These are phyloP conservation scores for Tiphia femorata DNA, from an alignment of 2,888 invertebrate genomes.

Conservation along the genomic window DNA sequence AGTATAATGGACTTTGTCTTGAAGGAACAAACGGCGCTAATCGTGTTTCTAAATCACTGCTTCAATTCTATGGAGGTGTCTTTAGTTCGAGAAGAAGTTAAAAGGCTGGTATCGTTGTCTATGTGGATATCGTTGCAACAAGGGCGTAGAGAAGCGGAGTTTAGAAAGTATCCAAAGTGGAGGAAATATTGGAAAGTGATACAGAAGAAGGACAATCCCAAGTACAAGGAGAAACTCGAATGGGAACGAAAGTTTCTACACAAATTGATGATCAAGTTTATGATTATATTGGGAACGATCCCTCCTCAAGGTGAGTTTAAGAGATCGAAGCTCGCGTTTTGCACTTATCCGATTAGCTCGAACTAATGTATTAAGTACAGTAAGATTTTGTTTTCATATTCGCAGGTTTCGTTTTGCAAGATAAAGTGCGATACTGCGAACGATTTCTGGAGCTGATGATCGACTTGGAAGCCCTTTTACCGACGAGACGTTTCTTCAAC, in stretches of 20 bases:
- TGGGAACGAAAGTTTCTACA: conserved; percentile 92
- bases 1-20: conserved; percentile 68
- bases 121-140: conserved; percentile 94
- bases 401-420: conserved; percentile 61
- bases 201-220: conserved; percentile 85
- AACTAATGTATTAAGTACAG: conserved; percentile 1
- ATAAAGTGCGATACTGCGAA: conserved; percentile 87
- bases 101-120: conserved; percentile 92
- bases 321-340: too few species aligned
- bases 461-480: conserved; percentile 94
- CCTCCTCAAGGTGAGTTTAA: conserved; percentile 73
- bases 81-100: conserved; percentile 92
- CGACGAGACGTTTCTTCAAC: conserved; percentile 97
- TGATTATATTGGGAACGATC: conserved; percentile 83
- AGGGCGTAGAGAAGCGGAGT: conserved; percentile 86
- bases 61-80: conserved; percentile 98
- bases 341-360: too few species aligned
- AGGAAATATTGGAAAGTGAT: conserved; percentile 92
- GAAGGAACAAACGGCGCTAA: conserved; percentile 87
- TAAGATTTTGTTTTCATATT: conserved; percentile 2
- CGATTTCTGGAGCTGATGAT: conserved; percentile 95
- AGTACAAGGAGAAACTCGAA: conserved; percentile 76
- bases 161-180: conserved; percentile 89
- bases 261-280: conserved; percentile 88
- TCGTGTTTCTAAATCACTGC: conserved; percentile 95